Percentiles rank a stretch among this genome's conserved stretches.
phyloP scores from a whole-genome alignment of 1,140 invertebrate genomes.

The Wasmannia auropunctata region DNA sequence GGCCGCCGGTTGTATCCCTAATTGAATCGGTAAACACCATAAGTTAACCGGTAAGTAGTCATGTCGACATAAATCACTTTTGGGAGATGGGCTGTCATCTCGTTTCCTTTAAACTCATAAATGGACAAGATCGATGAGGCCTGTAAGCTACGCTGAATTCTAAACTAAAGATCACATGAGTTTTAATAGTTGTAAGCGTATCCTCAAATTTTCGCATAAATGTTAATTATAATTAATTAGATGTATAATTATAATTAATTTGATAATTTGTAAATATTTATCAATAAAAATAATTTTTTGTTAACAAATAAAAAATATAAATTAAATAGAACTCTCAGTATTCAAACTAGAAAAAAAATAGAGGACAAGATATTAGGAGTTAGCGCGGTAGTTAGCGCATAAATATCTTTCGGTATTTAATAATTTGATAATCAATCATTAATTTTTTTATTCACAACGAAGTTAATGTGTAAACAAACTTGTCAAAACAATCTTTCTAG shows the following conservation, averaged over 20 bases:
- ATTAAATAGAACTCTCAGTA: too few relatives aligned
- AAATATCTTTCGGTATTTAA: too few relatives aligned
- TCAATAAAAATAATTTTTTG: not conserved
- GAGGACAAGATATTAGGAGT: too few relatives aligned
- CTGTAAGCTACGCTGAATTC: not conserved
- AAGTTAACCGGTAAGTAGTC: slow-evolving; percentile 82
- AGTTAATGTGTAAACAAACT: not conserved
- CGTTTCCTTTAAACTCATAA: slow-evolving; percentile 41
- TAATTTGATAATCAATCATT: too few relatives aligned
- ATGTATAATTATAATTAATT: not conserved
- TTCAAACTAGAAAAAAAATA: too few relatives aligned
- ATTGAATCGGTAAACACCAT: slow-evolving; percentile 86
- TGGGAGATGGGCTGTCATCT: slow-evolving; percentile 65
- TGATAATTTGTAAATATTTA: not conserved
- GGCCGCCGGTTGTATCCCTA: slow-evolving; percentile 78
- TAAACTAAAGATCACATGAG: slow-evolving; percentile 2
- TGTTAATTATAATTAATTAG: not conserved
- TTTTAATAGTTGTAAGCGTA: not conserved
- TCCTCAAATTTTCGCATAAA: not conserved
- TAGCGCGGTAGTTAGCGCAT: too few relatives aligned
- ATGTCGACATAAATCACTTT: slow-evolving; percentile 79
- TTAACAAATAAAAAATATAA: too few relatives aligned
- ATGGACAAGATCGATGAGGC: not conserved
- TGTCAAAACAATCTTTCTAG: not conserved
- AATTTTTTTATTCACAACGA: too few relatives aligned